phyloP scores from a whole-genome alignment of 2,113 vertebrate genomes.

The Tautogolabrus adspersus region DNA sequence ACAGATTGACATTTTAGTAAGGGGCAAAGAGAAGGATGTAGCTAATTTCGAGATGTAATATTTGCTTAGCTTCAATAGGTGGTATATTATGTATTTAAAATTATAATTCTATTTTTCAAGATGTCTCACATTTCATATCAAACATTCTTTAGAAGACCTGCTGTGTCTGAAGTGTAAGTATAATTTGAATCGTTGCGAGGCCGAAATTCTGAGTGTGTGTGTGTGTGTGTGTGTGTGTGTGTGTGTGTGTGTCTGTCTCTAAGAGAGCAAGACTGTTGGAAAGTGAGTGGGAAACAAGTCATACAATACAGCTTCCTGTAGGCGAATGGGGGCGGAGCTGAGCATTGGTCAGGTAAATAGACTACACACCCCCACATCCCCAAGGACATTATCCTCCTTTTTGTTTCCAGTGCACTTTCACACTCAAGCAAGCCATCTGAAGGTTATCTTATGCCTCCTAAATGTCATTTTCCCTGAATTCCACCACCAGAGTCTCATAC shows the following conservation, averaged over 20 bases:
- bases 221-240: neutral
- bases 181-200: slow-evolving; percentile 39
- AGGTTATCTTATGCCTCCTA: slow-evolving; percentile 35
- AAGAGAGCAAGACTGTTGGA: slow-evolving; percentile 16
- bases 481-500: slow-evolving; percentile 32
- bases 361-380: slow-evolving; percentile 63
- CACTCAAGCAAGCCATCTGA: slow-evolving; percentile 41
- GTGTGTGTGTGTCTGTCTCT: slow-evolving; percentile 1
- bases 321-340: slow-evolving; percentile 68
- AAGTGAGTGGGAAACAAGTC: slow-evolving; percentile 70
- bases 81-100: too few relatives aligned
- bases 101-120: too few relatives aligned
- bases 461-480: slow-evolving; percentile 27
- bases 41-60: too few relatives aligned
- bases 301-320: slow-evolving; percentile 67
- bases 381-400: slow-evolving; percentile 52
- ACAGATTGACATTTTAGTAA: too few relatives aligned
- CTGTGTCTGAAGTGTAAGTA: slow-evolving; percentile 37
- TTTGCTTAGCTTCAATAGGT: too few relatives aligned
- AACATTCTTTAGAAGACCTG: neutral
- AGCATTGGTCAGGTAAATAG: slow-evolving; percentile 68
- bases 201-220: slow-evolving; percentile 27
- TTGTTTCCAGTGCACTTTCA: slow-evolving; percentile 54
- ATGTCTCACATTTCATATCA: neutral
- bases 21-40: too few relatives aligned